Percentiles rank a stretch among this genome's conserved stretches.
phyloP scores from a whole-genome alignment of 2,888 invertebrate genomes.

The Diaphora mendica region DNA sequence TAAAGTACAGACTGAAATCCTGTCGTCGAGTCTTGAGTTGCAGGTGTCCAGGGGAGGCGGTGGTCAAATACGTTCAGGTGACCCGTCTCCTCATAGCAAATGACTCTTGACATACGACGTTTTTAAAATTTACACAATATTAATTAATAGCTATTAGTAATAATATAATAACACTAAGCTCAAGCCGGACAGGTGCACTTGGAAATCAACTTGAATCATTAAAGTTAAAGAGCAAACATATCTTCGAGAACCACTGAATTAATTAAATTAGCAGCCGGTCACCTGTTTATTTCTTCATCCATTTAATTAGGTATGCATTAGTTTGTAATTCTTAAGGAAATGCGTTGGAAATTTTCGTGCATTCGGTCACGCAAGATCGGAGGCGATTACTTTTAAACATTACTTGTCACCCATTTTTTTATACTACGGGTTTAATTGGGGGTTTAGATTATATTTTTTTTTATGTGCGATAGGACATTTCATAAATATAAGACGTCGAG shows the following conservation, averaged over 20 bases:
- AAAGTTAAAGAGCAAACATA: conserved; percentile 26
- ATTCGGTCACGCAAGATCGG: conserved; percentile 49
- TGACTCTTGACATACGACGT: not conserved
- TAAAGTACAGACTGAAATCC: too few relatives aligned
- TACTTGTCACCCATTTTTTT: conserved; percentile 46
- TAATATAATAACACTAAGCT: not conserved
- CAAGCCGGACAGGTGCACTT: not conserved
- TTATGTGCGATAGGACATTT: conserved; percentile 1
- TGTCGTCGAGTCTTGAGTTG: too few relatives aligned
- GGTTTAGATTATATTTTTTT: conserved; percentile 5
- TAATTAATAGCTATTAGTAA: not conserved
- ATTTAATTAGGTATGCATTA: conserved; percentile 32
- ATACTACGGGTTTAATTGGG: conserved; percentile 5
- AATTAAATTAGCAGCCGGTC: conserved; percentile 18
- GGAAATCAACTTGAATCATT: conserved; percentile 3
- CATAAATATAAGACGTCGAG: not conserved
- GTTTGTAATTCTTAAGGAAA: conserved; percentile 36
- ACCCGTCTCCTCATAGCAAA: not conserved
- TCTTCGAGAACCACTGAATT: conserved; percentile 16
- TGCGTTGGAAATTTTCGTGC: conserved; percentile 35
- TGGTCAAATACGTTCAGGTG: too few relatives aligned
- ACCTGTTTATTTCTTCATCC: conserved; percentile 21
- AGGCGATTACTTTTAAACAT: conserved; percentile 42
- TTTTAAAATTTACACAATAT: not conserved
- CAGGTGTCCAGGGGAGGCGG: too few relatives aligned